Conservation (phyloP, 2,888 invertebrate genomes). For the Cenopis cana region DNA sequence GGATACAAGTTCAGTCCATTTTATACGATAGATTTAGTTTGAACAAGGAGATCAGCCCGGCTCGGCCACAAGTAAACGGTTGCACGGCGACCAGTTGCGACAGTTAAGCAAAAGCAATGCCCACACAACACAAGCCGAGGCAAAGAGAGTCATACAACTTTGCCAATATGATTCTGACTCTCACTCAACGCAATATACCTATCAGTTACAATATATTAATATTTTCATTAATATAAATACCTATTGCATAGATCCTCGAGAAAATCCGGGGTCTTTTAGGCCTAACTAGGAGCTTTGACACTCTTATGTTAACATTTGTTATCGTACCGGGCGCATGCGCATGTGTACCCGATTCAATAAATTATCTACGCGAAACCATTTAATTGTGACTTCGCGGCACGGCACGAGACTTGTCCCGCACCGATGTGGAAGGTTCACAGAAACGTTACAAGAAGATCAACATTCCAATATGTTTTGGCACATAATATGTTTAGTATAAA, state of each 20-base stretch:
- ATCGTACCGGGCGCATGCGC: not conserved
- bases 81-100: not conserved
- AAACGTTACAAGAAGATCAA: slow-evolving; percentile 44
- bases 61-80: slow-evolving; percentile 7
- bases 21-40: slow-evolving; percentile 30
- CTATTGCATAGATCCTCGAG: too few relatives aligned
- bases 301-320: not conserved
- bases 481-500: slow-evolving; percentile 46
- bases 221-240: not conserved
- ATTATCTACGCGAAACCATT: not conserved
- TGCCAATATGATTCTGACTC: not conserved
- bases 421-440: slow-evolving; percentile 31
- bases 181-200: not conserved
- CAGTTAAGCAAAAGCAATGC: not conserved
- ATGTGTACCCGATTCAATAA: not conserved
- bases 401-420: too few relatives aligned
- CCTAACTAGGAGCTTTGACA: not conserved
- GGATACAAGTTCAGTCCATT: slow-evolving; percentile 56
- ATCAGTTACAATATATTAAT: not conserved
- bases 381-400: not conserved
- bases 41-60: not conserved
- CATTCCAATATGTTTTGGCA: slow-evolving; percentile 58
- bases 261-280: not conserved
- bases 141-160: not conserved
- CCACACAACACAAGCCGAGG: not conserved